phyloP scores from a whole-genome alignment of 2,888 invertebrate genomes.

The Trachelus stipa region DNA sequence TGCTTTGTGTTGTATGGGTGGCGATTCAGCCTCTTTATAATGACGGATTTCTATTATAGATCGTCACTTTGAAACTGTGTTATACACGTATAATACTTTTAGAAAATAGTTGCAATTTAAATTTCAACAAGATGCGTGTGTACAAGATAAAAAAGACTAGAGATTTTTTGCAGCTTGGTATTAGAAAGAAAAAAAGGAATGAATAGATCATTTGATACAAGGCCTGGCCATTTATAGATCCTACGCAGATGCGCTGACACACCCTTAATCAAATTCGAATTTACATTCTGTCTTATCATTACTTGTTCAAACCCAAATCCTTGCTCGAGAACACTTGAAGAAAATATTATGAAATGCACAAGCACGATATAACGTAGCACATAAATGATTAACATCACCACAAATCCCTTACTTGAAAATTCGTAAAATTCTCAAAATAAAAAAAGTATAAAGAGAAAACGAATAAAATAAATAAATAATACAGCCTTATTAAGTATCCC shows the following conservation, averaged over 20 bases:
- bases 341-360: not conserved
- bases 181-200: not conserved
- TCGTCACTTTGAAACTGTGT: not conserved
- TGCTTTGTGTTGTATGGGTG: too few species aligned
- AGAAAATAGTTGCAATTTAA: not conserved
- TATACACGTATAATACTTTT: not conserved
- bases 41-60: not conserved
- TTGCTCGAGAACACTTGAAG: not conserved
- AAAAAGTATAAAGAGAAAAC: not conserved
- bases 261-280: too few species aligned
- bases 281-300: not conserved
- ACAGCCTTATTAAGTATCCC: not conserved
- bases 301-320: not conserved
- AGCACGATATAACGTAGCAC: not conserved
- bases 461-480: constrained; percentile 7
- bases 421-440: not conserved
- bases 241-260: too few species aligned
- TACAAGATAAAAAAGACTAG: not conserved
- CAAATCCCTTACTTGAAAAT: not conserved
- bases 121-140: not conserved
- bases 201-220: not conserved
- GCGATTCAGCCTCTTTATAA: not conserved
- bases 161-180: not conserved
- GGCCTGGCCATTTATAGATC: not conserved
- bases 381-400: not conserved